Conservation (phyloP, 2,888 invertebrate species). For the Empis stercorea region DNA sequence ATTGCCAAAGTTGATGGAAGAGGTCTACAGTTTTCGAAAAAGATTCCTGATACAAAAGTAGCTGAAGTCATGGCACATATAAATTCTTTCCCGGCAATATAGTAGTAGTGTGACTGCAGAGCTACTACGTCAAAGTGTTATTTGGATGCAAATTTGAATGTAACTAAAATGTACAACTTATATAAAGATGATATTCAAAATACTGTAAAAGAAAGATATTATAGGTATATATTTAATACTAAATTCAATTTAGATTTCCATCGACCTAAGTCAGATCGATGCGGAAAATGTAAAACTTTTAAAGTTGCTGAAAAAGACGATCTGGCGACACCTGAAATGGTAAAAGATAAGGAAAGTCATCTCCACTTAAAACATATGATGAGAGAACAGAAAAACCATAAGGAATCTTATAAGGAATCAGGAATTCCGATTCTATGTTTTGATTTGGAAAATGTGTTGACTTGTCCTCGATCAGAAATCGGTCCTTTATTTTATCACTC, state of each 20-base stretch:
- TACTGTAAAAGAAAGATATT: not conserved
- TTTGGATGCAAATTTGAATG: no score
- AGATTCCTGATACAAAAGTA: no score
- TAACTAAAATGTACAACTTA: not conserved
- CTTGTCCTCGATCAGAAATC: no score
- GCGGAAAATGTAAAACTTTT: conserved; percentile 7
- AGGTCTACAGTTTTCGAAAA: no score
- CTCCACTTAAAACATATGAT: not conserved
- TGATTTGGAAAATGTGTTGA: no score
- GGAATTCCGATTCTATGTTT: not conserved
- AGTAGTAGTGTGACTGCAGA: no score
- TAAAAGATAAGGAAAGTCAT: conserved; percentile 1
- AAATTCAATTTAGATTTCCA: conserved; percentile 7
- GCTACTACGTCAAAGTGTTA: no score
- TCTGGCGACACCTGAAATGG: not conserved
- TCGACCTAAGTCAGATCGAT: conserved; percentile 6
- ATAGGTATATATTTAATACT: conserved; percentile 1
- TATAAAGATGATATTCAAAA: not conserved
- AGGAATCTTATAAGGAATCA: conserved; percentile 4
- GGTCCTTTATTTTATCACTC: not conserved
- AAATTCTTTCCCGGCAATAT: no score
- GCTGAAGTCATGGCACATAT: no score
- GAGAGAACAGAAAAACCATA: no score
- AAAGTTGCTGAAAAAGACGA: conserved; percentile 2
- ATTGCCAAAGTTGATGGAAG: not conserved